Percentiles rank a stretch among this genome's conserved stretches.
phyloP scores from a whole-genome alignment of 2,113 vertebrate species.

The Hypomesus transpacificus region DNA sequence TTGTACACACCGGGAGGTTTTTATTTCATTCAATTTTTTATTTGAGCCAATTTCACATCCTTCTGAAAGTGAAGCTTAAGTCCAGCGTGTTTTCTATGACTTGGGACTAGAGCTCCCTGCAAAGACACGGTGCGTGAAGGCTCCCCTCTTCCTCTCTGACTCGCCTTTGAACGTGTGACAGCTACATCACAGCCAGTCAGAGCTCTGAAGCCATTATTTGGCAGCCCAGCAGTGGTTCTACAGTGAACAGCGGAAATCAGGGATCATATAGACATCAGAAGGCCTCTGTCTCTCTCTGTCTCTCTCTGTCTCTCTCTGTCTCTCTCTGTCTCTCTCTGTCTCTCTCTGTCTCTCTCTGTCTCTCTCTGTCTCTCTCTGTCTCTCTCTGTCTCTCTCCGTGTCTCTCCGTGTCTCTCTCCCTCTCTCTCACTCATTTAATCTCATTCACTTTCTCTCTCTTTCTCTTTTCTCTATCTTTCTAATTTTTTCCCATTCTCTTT shows the following conservation, averaged over 20 bases:
- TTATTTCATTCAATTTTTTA: too few relatives aligned
- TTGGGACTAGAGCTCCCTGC: constrained; percentile 54
- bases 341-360: background rate
- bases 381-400: background rate
- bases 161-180: constrained; percentile 70
- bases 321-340: background rate
- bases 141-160: constrained; percentile 64
- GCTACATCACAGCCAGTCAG: constrained; percentile 73
- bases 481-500: too few relatives aligned
- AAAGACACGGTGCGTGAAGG: constrained; percentile 69
- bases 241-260: constrained; percentile 62
- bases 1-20: too few relatives aligned
- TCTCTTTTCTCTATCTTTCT: too few relatives aligned
- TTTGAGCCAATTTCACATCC: constrained; percentile 44
- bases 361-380: too few relatives aligned
- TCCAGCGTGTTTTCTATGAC: constrained; percentile 57
- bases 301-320: background rate
- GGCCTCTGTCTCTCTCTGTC: constrained; percentile 11
- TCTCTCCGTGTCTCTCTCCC: too few relatives aligned
- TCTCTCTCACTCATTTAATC: constrained; percentile 34
- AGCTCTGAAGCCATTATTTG: constrained; percentile 68
- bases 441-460: too few relatives aligned
- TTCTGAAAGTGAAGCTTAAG: constrained; percentile 58
- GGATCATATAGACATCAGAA: constrained; percentile 70
- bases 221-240: constrained; percentile 48